Evolutionary conservation across 2,888 invertebrate genomes (phyloP).

Genomic region (Salticus scenicus): DNA sequence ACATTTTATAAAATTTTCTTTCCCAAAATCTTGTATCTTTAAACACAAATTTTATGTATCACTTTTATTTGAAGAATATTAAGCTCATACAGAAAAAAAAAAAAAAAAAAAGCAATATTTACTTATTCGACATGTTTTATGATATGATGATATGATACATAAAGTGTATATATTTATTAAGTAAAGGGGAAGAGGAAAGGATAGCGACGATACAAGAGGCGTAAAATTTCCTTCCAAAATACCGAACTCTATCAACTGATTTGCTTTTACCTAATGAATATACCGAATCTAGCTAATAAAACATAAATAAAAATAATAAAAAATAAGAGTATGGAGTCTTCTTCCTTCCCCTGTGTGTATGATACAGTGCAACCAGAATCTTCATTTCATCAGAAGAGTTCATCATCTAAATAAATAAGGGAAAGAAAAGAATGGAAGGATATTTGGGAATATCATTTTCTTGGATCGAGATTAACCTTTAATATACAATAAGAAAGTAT

Average conservation of each 20-base stretch:
- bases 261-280: slow-evolving; percentile 49
- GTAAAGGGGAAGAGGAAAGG: background rate
- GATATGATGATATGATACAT: too few relatives aligned
- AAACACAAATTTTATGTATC: too few relatives aligned
- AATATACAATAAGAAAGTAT: too few relatives aligned
- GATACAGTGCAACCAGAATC: background rate
- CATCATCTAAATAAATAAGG: slow-evolving; percentile 57
- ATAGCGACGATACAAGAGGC: background rate
- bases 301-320: background rate
- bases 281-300: slow-evolving; percentile 27
- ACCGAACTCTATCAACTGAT: slow-evolving; percentile 25
- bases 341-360: too few relatives aligned
- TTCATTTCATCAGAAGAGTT: slow-evolving; percentile 48
- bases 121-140: too few relatives aligned
- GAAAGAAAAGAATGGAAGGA: background rate
- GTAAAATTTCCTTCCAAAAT: background rate
- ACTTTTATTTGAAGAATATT: too few relatives aligned
- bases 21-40: too few relatives aligned
- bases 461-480: too few relatives aligned
- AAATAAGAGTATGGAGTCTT: slow-evolving; percentile 30
- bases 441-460: slow-evolving; percentile 3
- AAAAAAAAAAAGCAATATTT: too few relatives aligned
- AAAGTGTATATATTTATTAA: background rate
- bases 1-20: too few relatives aligned
- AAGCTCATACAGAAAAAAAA: too few relatives aligned